phyloP scores from a whole-genome alignment of 2,113 vertebrate genomes.

The Oplegnathus fasciatus region DNA sequence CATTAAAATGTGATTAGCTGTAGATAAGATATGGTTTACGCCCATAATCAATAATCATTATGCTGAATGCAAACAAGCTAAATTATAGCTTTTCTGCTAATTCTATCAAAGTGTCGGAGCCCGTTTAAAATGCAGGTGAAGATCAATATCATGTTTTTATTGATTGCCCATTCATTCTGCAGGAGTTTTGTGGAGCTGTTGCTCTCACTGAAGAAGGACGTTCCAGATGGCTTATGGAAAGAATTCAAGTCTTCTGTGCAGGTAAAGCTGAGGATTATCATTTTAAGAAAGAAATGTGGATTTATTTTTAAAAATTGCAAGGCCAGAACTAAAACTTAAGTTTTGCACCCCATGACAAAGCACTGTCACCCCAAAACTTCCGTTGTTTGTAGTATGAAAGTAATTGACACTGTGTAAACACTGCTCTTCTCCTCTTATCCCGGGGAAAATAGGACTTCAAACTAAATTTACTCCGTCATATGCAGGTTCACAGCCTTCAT shows the following conservation, averaged over 20 bases:
- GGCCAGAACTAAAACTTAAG: neutral
- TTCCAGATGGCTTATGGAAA: conserved; percentile 91
- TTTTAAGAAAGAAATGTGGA: neutral
- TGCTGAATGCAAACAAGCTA: neutral
- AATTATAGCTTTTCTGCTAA: neutral
- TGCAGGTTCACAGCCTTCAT: neutral
- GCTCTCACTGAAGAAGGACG: conserved; percentile 89
- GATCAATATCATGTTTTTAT: neutral
- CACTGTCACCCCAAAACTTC: neutral
- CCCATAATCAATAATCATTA: neutral
- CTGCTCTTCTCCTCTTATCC: neutral
- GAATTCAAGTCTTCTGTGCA: conserved; percentile 91
- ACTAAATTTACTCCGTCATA: neutral
- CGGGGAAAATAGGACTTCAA: neutral
- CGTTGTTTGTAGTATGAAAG: neutral
- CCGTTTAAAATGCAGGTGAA: neutral
- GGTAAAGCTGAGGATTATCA: conserved; percentile 79
- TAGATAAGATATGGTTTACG: neutral
- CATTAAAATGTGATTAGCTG: neutral
- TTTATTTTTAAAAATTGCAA: no score
- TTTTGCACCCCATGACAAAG: neutral
- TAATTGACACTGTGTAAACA: neutral
- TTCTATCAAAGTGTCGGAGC: neutral
- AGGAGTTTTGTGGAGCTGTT: conserved; percentile 97
- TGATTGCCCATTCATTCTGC: conserved; percentile 47